Base-by-base conservation (phyloP, 2,888 invertebrate genomes). In the Leucophenga maculata region DNA sequence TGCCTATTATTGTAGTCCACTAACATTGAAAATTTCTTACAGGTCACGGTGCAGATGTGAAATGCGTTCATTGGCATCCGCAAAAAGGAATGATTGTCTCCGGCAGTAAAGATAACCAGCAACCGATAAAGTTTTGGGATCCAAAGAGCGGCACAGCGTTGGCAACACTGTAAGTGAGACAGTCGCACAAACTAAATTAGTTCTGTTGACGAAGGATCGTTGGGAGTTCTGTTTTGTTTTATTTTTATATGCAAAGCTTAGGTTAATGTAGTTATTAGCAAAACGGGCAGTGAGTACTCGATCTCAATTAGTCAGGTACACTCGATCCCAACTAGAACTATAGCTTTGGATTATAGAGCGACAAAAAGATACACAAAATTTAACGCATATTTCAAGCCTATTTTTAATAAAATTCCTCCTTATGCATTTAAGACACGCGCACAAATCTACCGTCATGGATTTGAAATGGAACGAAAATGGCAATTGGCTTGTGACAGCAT, bases 11-110 rank as follows among this genome's bases (percentile, higher is more conserved):
- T n/a, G n/a, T n/a, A n/a, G n/a, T n/a, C n/a, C 22, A 20, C 3
- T 62, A 18, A 6, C 11, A n/a, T 46, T 46, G n/a, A 4, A 4
- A 46, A 46, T 13, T 3, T 46, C 3, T 72, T 73, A 4, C 46
- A 93, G 95, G 98, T 78, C 99, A 99, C 88, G 99, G 99, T 80
- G 97, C 98, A 31, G 99, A 99, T 90, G 99, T 99, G 0, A 98
- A 98, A 90, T 98, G 99, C 90, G 98, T 99, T 6, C 98, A 99
- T 88, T 99, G 99, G 99, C 99, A 99, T 91, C 99, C 99, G 0
- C 95, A 96, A 83, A 99, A 99, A 89, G 95, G 96, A 71, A 92
- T 99, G 64, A 94, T 99, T 79, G 97, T 97, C 52, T 99, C 99
- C 1, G 99, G 99, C 16, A 99, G 98, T 88, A 98, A 99, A 90